Conservation (phyloP, 2,888 invertebrate species). For the Brachyptera risi region DNA sequence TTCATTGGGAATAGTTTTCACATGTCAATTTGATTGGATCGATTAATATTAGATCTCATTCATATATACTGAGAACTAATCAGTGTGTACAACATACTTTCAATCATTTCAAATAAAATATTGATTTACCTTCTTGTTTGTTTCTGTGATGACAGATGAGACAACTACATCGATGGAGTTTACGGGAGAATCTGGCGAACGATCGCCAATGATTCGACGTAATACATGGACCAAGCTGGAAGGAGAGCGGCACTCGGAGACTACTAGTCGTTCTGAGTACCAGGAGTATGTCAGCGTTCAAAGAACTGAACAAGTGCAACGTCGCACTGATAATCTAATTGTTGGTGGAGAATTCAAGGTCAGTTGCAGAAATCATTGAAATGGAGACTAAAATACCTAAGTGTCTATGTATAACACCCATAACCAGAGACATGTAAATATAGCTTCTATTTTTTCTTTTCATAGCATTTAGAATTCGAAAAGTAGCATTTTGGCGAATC, state of each 20-base stretch:
- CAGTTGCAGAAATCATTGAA: too few species aligned
- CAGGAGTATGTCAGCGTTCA: constrained; percentile 53
- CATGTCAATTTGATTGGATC: too few species aligned
- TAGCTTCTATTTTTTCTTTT: too few species aligned
- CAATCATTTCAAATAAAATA: background rate
- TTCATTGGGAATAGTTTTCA: too few species aligned
- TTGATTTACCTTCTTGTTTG: background rate
- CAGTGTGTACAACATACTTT: too few species aligned
- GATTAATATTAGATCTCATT: too few species aligned
- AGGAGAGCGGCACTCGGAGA: constrained; percentile 67
- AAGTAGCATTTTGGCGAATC: too few species aligned
- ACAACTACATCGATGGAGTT: constrained; percentile 67
- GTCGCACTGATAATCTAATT: constrained; percentile 61
- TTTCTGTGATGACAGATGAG: constrained; percentile 61
- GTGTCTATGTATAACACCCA: too few species aligned
- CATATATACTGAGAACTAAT: too few species aligned
- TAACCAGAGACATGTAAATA: too few species aligned
- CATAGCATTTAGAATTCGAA: too few species aligned
- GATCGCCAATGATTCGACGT: constrained; percentile 61
- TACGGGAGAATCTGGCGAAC: constrained; percentile 62
- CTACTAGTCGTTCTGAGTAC: constrained; percentile 63
- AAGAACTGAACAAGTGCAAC: constrained; percentile 55
- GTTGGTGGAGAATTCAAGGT: constrained; percentile 53
- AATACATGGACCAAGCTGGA: constrained; percentile 76
- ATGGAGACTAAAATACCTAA: too few species aligned